Base-by-base conservation (phyloP, 1,140 invertebrate species). In the Trissolcus basalis region DNA sequence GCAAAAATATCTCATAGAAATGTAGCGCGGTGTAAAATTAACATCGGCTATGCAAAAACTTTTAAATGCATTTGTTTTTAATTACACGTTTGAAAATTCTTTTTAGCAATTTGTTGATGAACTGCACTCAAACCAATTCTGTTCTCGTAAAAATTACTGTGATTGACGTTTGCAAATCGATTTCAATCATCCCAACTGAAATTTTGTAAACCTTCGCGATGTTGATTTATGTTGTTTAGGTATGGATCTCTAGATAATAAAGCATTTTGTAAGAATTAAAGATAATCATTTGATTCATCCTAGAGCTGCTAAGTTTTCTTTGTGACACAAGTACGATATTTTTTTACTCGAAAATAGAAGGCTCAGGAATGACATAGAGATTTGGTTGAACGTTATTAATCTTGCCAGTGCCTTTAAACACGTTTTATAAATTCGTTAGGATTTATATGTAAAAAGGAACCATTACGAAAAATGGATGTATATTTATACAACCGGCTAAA, bases 351-450 rank as follows among this genome's bases (percentile, higher is more conserved):
- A n/a, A n/a, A 45, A 45, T 45, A 43, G 39, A 36, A 67, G n/a
- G 10, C 12, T 7, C 7, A 44, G 43, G 12, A 11, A 11, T 15
- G 10, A 55, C 12, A 43, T 35, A 53, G 16, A 12, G 36, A 59
- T 59, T 60, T 36, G 14, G 59, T 59, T 35, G 45, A 39, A 48
- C 19, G 51, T 51, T 14, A 44, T 60, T 69, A 43, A 59, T 59
- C 64, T 59, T 48, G 33, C 39, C 55, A 69, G 65, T 69, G 65
- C 65, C 65, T 69, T 69, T 56, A 4, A 48, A 44, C 2, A 53
- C 53, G 53, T 69, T 53, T 59, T 43, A 41, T 69, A 69, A 53
- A 53, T 39, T 56, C 11, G 35, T 13, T 58, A 44, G 35, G 41
- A 53, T 68, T 43, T 55, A 12, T 32, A 49, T 48, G 10, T 48